Evolutionary conservation across 2,113 vertebrate genomes (phyloP).

Genomic region (Turnix velox): DNA sequence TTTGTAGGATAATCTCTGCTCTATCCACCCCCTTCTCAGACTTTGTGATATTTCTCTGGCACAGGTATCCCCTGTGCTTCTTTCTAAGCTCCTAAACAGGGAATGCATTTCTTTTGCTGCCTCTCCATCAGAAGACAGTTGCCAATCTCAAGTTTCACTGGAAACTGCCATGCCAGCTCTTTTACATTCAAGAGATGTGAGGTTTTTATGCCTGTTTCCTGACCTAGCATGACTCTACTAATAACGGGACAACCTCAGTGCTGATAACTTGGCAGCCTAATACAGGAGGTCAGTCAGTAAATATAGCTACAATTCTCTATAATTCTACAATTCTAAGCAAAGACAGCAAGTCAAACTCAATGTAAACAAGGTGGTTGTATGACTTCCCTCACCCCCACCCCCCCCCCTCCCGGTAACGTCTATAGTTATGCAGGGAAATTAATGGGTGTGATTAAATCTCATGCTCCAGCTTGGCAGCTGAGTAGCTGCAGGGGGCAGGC

Average conservation of each 20-base stretch:
- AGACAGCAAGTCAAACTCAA: background rate
- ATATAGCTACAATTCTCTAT: slow-evolving; percentile 8
- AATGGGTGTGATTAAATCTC: slow-evolving; percentile 37
- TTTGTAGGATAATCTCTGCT: background rate
- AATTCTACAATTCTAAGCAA: slow-evolving; percentile 34
- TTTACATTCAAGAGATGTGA: slow-evolving; percentile 9
- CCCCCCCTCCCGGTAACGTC: background rate
- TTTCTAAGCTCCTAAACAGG: background rate
- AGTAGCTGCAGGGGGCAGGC: slow-evolving; percentile 43
- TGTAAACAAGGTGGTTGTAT: slow-evolving; percentile 36
- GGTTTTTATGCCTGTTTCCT: slow-evolving; percentile 34
- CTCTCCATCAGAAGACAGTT: background rate
- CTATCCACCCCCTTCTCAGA: background rate
- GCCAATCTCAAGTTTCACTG: slow-evolving; percentile 5
- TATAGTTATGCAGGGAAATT: slow-evolving; percentile 28
- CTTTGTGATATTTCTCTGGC: background rate
- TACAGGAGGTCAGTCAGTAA: slow-evolving; percentile 29
- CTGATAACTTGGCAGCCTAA: slow-evolving; percentile 2
- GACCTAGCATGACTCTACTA: slow-evolving; percentile 30
- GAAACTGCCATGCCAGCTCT: background rate
- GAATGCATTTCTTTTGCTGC: background rate
- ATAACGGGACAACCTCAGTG: background rate
- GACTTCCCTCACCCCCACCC: background rate
- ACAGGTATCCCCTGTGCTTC: background rate
- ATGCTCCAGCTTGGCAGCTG: slow-evolving; percentile 37